A percentile compares a stretch with the other conserved stretches of the same genome.
Conservation (phyloP, 2,113 vertebrate species). For the Myrmecophaga tridactyla region DNA sequence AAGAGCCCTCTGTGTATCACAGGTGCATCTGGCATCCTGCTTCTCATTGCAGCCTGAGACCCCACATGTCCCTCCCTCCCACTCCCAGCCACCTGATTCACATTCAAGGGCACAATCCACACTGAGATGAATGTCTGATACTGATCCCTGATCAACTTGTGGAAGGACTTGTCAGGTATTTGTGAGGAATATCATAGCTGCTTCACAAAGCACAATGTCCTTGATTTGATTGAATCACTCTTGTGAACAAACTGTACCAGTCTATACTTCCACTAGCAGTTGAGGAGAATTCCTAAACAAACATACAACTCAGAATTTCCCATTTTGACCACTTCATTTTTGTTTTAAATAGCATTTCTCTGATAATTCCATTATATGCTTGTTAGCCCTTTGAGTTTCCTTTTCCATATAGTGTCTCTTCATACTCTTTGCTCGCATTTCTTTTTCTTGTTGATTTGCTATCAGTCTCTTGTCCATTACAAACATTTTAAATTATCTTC, state of each 20-base stretch:
- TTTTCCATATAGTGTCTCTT: not conserved
- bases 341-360: not conserved
- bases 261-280: not conserved
- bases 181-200: not conserved
- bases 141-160: not conserved
- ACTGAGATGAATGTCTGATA: no score
- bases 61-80: no score
- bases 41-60: no score
- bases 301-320: no score
- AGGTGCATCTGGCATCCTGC: not conserved
- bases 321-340: not conserved
- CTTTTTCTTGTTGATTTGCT: not conserved
- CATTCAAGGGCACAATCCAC: rapidly evolving
- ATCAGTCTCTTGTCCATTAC: not conserved
- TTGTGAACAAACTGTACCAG: not conserved
- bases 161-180: not conserved
- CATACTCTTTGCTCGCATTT: not conserved
- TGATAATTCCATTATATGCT: not conserved
- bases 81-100: not conserved
- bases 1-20: rapidly evolving
- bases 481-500: not conserved
- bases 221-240: not conserved
- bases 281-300: rapidly evolving
- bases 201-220: not conserved
- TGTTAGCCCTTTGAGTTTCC: not conserved